phyloP scores from a whole-genome alignment of 1,140 invertebrate genomes.

The Drosophila triauraria region DNA sequence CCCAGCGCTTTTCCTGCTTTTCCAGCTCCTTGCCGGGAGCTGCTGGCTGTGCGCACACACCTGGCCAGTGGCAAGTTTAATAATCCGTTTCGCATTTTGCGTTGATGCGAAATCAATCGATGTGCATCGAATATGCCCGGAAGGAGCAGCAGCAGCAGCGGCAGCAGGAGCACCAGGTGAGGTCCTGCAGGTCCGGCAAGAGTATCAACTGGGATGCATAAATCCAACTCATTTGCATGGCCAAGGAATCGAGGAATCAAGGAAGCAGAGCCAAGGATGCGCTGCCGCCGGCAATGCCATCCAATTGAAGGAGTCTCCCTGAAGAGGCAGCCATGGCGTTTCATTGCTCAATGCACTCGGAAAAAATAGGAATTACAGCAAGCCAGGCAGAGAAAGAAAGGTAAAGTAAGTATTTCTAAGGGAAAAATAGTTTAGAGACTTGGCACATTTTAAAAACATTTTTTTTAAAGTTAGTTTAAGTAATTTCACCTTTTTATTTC shows the following conservation, averaged over 20 bases:
- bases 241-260: constrained; percentile 52
- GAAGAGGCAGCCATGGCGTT: neutral
- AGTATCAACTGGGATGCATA: constrained; percentile 35
- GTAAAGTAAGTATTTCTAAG: too few relatives aligned
- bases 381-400: too few relatives aligned
- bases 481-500: too few relatives aligned
- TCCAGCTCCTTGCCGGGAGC: neutral
- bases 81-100: constrained; percentile 75
- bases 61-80: constrained; percentile 61
- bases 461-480: neutral
- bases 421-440: too few relatives aligned
- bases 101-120: constrained; percentile 78
- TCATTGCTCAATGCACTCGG: neutral
- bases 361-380: neutral
- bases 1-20: neutral
- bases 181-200: constrained; percentile 7
- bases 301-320: constrained; percentile 28
- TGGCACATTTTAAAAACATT: too few relatives aligned
- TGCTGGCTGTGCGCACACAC: constrained; percentile 37
- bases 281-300: constrained; percentile 36
- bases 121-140: constrained; percentile 68
- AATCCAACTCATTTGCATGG: constrained; percentile 67
- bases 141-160: constrained; percentile 26
- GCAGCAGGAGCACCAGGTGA: neutral
- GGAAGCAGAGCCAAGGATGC: constrained; percentile 37